Evolutionary conservation across 2,888 invertebrate genomes (phyloP).

Genomic region (Mimas tiliae): DNA sequence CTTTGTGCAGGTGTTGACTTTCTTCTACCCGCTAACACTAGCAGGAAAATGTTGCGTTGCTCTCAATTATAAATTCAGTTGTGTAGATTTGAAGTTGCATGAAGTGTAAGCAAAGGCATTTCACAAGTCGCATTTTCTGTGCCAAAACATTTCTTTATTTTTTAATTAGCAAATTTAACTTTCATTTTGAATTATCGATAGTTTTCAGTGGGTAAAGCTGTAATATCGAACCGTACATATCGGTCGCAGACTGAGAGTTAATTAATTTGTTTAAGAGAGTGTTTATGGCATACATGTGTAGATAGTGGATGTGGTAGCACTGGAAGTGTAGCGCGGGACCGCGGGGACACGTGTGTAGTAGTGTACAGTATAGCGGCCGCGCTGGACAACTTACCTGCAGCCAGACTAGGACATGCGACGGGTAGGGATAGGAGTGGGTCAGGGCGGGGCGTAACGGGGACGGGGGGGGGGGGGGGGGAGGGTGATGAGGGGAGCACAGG

Average conservation of each 20-base stretch:
- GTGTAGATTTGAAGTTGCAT: slow-evolving; percentile 67
- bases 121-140: slow-evolving; percentile 64
- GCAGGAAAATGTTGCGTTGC: slow-evolving; percentile 84
- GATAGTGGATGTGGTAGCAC: slow-evolving; percentile 79
- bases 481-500: slow-evolving; percentile 26
- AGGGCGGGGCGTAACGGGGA: slow-evolving; percentile 32
- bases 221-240: slow-evolving; percentile 37
- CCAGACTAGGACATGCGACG: slow-evolving; percentile 42
- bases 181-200: slow-evolving; percentile 40
- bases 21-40: slow-evolving; percentile 82
- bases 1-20: slow-evolving; percentile 83
- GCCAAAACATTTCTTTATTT: slow-evolving; percentile 56
- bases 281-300: slow-evolving; percentile 69
- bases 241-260: slow-evolving; percentile 59
- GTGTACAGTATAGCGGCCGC: slow-evolving; percentile 30
- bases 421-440: slow-evolving; percentile 31
- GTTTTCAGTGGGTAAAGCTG: slow-evolving; percentile 42
- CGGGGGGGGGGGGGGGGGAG: slow-evolving; percentile 31
- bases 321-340: slow-evolving; percentile 44
- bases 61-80: slow-evolving; percentile 67
- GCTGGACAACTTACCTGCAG: slow-evolving; percentile 51
- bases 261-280: slow-evolving; percentile 72
- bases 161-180: slow-evolving; percentile 34
- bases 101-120: slow-evolving; percentile 71
- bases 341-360: slow-evolving; percentile 33